Evolutionary conservation across 2,888 invertebrate genomes (phyloP).

Genomic region (Oxytorus armatus): DNA sequence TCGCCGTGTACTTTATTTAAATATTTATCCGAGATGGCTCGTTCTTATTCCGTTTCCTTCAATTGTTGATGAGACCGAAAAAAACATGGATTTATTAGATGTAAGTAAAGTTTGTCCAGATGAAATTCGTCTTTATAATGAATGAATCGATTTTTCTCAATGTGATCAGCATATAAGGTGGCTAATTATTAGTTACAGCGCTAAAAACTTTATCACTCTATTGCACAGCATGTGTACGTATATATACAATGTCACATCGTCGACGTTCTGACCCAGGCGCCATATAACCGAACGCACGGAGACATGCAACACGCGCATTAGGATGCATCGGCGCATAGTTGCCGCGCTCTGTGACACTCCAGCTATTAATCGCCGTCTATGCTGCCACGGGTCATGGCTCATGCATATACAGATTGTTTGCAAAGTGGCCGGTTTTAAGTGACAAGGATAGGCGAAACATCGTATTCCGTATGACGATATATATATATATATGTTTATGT

Average conservation of each 20-base stretch:
- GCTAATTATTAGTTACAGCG: conserved; percentile 1
- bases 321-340: conserved; percentile 68
- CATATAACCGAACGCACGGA: conserved; percentile 50
- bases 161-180: background rate
- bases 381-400: conserved; percentile 66
- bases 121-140: background rate
- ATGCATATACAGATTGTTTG: conserved; percentile 70
- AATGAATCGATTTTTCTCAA: conserved; percentile 5
- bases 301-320: conserved; percentile 73
- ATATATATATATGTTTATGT: background rate
- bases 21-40: no score
- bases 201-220: conserved; percentile 15
- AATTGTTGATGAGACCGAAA: background rate
- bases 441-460: conserved; percentile 65
- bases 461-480: conserved; percentile 42
- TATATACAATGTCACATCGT: conserved; percentile 40
- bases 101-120: background rate
- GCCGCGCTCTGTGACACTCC: conserved; percentile 69
- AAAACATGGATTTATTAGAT: background rate
- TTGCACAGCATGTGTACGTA: conserved; percentile 9
- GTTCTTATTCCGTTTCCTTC: background rate
- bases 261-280: conserved; percentile 47
- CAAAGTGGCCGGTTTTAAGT: conserved; percentile 68
- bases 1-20: no score
- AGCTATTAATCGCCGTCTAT: conserved; percentile 67